Percentiles rank a stretch among this genome's conserved stretches.
phyloP scores from a whole-genome alignment of 2,113 vertebrate genomes.

The Centropus bengalensis region DNA sequence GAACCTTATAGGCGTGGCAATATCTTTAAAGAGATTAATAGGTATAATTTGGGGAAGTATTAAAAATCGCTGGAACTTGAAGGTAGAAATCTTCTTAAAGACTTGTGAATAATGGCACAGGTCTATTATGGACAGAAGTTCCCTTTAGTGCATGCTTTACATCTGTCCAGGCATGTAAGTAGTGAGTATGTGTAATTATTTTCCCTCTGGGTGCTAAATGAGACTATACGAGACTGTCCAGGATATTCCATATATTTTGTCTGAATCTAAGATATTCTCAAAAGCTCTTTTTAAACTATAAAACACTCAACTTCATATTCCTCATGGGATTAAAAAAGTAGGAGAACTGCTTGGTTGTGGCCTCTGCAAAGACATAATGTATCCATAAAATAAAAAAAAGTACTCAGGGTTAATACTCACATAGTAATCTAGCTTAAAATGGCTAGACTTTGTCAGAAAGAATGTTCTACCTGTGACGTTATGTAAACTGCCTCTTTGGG shows the following conservation, averaged over 20 bases:
- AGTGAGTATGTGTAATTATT: background rate
- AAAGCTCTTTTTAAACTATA: background rate
- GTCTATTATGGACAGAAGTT: conserved; percentile 16
- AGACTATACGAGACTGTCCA: background rate
- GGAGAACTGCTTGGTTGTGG: background rate
- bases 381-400: background rate
- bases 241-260: background rate
- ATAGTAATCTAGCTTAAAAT: background rate
- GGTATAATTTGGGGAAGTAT: background rate
- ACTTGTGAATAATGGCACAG: background rate
- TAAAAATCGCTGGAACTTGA: background rate
- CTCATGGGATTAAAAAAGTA: background rate
- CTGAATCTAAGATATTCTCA: background rate
- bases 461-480: background rate
- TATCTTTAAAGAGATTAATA: conserved; percentile 31
- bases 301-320: background rate
- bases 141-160: conserved; percentile 1
- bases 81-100: conserved; percentile 12
- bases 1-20: background rate
- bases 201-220: conserved; percentile 15
- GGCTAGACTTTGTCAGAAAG: background rate
- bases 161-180: background rate
- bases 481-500: conserved; percentile 2
- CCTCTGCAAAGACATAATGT: background rate
- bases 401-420: background rate